Evolutionary conservation across 1,140 invertebrate species (phyloP), one percentile per base, ranked within the genome.

Genomic region (Teleopsis dalmanni): DNA sequence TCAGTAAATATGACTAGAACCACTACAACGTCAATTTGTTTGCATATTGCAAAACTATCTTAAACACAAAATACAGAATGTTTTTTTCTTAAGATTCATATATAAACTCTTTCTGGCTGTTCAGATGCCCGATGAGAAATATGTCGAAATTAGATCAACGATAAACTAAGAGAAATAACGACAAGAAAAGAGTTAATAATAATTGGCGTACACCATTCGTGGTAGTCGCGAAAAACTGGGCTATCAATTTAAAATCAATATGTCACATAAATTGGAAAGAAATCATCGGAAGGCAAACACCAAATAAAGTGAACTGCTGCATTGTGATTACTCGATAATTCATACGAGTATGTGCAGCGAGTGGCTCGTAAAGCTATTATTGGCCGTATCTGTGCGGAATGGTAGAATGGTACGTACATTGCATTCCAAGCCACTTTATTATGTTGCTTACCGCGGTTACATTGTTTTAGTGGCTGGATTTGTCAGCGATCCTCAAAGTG

Each of bases 211-310:
- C 26, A 43, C n/a, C n/a, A n/a, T n/a, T n/a, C n/a, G n/a, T n/a
- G n/a, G n/a, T n/a, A n/a, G n/a, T n/a, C n/a, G n/a, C n/a, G n/a
- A n/a, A n/a, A 43, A 43, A 43, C 41, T 43, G 41, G 25, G 31
- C 41, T 43, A 48, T 52, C 64, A 68, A 68, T 68, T 68, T 60
- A 65, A 62, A 65, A 68, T 68, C 65, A 68, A 68, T 68, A 67
- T 68, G 65, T 68, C 65, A 68, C 62, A 68, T 68, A 68, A 68
- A 68, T 68, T 68, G 65, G 62, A 62, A 65, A 65, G 60, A 68
- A 68, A 68, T 68, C 65, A 68, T 63, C 60, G 41, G 18, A 23
- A 19, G 25, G 9, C 11, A 26, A 26, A 14, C 31, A 19, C 44
- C 44, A 46, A 31, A 43, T 43, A 29, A 43, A 43, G 22, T 43